A percentile compares a stretch with the other conserved stretches of the same genome.
Conservation (phyloP, 2,888 invertebrate genomes). For the Hymenopus coronatus region DNA sequence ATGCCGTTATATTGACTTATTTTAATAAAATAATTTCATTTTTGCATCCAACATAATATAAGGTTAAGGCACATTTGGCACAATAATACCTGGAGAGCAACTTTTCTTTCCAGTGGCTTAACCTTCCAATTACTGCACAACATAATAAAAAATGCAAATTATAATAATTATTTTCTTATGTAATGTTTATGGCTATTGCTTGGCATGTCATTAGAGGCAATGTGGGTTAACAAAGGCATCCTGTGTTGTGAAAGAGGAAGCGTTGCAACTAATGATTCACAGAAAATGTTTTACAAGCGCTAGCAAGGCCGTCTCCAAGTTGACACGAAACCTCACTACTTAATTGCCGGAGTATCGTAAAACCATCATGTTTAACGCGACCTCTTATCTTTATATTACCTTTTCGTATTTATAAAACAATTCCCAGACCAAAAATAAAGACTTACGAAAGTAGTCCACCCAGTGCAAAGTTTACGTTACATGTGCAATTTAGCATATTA, state of each 20-base stretch:
- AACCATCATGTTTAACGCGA: background rate
- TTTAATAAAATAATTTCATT: no score
- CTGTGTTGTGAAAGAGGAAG: background rate
- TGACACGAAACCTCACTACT: background rate
- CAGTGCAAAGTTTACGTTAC: no score
- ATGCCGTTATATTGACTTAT: no score
- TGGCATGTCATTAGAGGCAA: background rate
- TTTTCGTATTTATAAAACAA: no score
- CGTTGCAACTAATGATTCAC: background rate
- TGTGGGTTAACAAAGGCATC: background rate
- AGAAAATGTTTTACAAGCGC: background rate
- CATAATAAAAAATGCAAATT: background rate
- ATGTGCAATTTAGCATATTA: no score
- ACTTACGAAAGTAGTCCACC: no score
- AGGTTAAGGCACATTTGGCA: no score
- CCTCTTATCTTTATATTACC: no score
- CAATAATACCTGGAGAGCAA: no score
- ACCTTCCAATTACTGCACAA: background rate
- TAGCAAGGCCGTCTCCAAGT: background rate
- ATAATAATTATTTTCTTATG: background rate
- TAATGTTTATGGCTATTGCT: background rate
- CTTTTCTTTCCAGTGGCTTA: background rate
- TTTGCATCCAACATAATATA: no score
- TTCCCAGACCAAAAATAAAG: no score
- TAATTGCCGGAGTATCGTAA: background rate